Percentiles rank a stretch among this genome's conserved stretches.
phyloP scores from a whole-genome alignment of 2,113 vertebrate species.

The Antennarius striatus region DNA sequence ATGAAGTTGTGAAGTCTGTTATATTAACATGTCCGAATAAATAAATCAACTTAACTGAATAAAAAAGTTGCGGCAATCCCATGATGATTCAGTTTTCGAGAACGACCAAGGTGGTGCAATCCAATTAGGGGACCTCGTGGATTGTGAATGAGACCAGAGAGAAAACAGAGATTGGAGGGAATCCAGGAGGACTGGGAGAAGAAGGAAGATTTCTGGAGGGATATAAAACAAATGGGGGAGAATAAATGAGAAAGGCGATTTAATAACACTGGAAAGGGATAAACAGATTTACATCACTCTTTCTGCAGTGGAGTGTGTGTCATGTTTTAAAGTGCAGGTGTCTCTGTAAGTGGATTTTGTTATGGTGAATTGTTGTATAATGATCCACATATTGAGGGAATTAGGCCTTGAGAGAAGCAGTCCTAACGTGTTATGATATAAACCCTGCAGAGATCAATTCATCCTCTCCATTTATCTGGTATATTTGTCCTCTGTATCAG shows the following conservation, averaged over 20 bases:
- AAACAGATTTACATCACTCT: slow-evolving; percentile 17
- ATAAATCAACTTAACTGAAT: not conserved
- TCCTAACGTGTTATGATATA: slow-evolving; percentile 29
- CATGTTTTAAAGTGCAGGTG: slow-evolving; percentile 20
- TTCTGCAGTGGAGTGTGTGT: not conserved
- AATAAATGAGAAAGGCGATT: slow-evolving; percentile 22
- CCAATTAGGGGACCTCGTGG: slow-evolving; percentile 45
- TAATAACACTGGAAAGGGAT: slow-evolving; percentile 36
- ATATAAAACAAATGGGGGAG: slow-evolving; percentile 22
- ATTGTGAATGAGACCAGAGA: slow-evolving; percentile 32
- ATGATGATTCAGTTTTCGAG: slow-evolving; percentile 40
- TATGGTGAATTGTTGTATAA: slow-evolving; percentile 33
- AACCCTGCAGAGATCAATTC: slow-evolving; percentile 22
- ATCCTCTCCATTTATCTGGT: slow-evolving; percentile 32
- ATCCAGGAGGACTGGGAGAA: not conserved
- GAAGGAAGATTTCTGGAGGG: slow-evolving; percentile 30
- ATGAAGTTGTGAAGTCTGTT: no score
- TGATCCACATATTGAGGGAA: slow-evolving; percentile 9
- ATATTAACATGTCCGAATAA: not conserved
- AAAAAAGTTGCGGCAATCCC: slow-evolving; percentile 47
- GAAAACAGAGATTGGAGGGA: slow-evolving; percentile 26
- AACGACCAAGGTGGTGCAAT: slow-evolving; percentile 47
- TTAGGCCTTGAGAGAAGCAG: slow-evolving; percentile 40
- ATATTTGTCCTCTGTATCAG: not conserved
- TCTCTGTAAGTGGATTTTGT: not conserved